These are phyloP conservation scores for Oophaga pumilio DNA, from an alignment of 2,113 vertebrate species.

Conservation along the genomic window DNA sequence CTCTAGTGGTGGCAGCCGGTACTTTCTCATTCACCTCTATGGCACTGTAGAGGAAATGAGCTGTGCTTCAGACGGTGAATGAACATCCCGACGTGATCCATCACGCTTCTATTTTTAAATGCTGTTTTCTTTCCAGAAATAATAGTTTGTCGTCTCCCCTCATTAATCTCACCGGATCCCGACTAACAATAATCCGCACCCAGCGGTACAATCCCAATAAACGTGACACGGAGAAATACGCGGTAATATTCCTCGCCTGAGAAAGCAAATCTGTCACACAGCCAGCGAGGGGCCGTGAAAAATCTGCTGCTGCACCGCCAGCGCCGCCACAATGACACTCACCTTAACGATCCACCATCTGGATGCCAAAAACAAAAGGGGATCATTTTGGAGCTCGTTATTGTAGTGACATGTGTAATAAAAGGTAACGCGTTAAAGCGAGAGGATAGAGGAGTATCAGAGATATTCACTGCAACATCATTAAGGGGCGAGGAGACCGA, in stretches of 20 bases:
- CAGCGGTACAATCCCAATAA: not conserved
- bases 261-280: not conserved
- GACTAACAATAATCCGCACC: not conserved
- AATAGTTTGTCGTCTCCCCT: not conserved
- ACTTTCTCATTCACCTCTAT: not conserved
- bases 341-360: not conserved
- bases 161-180: slow-evolving; percentile 3
- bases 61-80: not conserved
- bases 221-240: not conserved
- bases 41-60: not conserved
- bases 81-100: not conserved
- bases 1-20: not conserved
- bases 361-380: not conserved
- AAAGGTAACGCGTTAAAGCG: not conserved
- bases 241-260: not conserved
- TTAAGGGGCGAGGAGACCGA: no score
- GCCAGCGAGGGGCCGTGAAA: not conserved
- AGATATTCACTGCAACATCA: not conserved
- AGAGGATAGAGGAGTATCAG: no score
- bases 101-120: not conserved
- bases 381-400: not conserved
- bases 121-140: not conserved
- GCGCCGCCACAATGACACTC: not conserved
- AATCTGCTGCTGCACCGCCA: not conserved
- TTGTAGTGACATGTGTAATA: not conserved